Conservation (phyloP, 2,888 invertebrate genomes). For the Amphimallon solstitiale region DNA sequence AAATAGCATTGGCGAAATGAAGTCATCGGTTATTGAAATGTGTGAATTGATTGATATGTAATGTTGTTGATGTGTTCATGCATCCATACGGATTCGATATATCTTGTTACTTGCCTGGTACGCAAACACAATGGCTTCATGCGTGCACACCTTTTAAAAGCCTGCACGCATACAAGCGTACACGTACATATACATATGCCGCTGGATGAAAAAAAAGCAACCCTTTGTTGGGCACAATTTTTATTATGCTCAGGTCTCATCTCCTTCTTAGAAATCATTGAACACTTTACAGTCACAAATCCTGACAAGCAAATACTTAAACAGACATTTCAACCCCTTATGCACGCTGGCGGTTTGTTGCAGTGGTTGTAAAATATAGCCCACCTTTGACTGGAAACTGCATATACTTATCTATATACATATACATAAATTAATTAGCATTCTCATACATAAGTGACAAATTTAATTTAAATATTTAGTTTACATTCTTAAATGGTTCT, state of each 20-base stretch:
- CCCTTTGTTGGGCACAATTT: conserved; percentile 55
- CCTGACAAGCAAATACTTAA: conserved; percentile 25
- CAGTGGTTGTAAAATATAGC: not conserved
- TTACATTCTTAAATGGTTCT: no score
- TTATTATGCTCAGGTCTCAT: conserved; percentile 46
- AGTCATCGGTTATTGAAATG: conserved; percentile 57
- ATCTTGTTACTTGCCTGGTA: conserved; percentile 57
- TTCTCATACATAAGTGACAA: no score
- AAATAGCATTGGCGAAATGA: conserved; percentile 22
- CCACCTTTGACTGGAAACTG: not conserved
- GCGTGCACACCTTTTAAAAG: conserved; percentile 57
- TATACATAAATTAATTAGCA: no score
- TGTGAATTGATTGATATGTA: conserved; percentile 62
- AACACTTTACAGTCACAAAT: conserved; percentile 21
- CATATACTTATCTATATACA: no score
- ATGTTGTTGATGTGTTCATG: conserved; percentile 54
- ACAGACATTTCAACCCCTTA: not conserved
- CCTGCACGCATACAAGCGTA: conserved; percentile 41
- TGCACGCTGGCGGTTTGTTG: not conserved
- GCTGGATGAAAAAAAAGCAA: conserved; percentile 50
- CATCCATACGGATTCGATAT: conserved; percentile 36
- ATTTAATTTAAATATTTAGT: no score
- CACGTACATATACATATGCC: conserved; percentile 50
- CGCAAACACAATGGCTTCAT: conserved; percentile 58
- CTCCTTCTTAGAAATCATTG: conserved; percentile 34